phyloP scores from a whole-genome alignment of 2,888 invertebrate genomes.

The Mayetiola destructor region DNA sequence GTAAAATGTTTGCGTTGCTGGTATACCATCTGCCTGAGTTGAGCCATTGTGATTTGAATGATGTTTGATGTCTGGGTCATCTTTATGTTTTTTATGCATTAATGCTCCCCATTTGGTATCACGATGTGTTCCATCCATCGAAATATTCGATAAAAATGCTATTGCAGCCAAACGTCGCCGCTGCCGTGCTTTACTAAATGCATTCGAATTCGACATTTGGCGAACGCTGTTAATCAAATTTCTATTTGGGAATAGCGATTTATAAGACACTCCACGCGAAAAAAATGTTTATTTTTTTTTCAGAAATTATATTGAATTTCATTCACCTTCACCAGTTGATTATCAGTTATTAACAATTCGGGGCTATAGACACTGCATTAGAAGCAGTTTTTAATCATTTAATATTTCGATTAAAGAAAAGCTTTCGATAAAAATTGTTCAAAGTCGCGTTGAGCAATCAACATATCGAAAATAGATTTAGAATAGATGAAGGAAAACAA shows the following conservation, averaged over 20 bases:
- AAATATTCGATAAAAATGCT: slow-evolving; percentile 89
- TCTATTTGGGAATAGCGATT: background rate
- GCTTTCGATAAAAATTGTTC: too few species aligned
- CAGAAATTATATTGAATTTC: too few species aligned
- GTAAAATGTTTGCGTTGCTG: slow-evolving; percentile 17
- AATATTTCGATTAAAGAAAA: too few species aligned
- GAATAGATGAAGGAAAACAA: background rate
- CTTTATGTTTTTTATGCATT: slow-evolving; percentile 18
- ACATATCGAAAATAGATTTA: background rate
- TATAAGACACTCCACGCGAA: too few species aligned
- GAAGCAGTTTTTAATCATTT: too few species aligned
- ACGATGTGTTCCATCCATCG: slow-evolving; percentile 76
- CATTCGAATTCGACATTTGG: slow-evolving; percentile 11
- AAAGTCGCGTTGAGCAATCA: slow-evolving; percentile 1
- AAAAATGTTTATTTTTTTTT: too few species aligned
- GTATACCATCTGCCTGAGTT: too few species aligned
- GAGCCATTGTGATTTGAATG: background rate
- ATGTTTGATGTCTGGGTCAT: background rate
- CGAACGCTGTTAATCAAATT: too few species aligned
- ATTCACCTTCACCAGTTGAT: too few species aligned
- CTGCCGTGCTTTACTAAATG: slow-evolving; percentile 8
- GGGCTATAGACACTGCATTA: too few species aligned
- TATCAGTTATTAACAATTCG: too few species aligned
- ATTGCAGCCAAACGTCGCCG: slow-evolving; percentile 65
- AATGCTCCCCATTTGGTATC: slow-evolving; percentile 46